Conservation (phyloP, 2,113 vertebrate species). For the Neogobius melanostomus region DNA sequence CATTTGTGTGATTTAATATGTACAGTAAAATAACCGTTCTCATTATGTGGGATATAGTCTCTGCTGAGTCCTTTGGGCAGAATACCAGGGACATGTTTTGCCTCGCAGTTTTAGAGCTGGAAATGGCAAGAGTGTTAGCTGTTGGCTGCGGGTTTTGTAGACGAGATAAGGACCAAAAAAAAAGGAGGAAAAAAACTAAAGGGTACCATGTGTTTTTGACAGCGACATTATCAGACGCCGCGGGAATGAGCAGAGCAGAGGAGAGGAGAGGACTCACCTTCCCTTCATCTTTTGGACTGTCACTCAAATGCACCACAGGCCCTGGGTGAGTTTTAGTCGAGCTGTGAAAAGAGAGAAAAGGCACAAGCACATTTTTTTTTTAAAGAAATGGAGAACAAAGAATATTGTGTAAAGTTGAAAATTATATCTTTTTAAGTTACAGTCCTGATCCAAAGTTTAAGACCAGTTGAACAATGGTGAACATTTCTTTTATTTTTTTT, state of each 20-base stretch:
- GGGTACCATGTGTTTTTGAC: conserved; percentile 7
- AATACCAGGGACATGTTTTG: background rate
- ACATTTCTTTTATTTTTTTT: too few relatives aligned
- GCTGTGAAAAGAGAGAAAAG: conserved; percentile 71
- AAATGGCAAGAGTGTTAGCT: background rate
- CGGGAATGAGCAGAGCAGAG: conserved; percentile 8
- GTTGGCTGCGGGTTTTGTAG: background rate
- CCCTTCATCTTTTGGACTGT: conserved; percentile 96
- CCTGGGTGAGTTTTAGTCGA: conserved; percentile 97
- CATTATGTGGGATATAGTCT: background rate
- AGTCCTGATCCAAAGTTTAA: too few relatives aligned
- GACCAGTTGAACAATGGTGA: too few relatives aligned
- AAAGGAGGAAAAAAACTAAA: background rate
- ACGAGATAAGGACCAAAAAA: background rate
- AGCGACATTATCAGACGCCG: background rate
- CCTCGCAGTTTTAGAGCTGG: background rate
- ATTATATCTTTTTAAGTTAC: too few relatives aligned
- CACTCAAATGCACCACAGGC: conserved; percentile 96
- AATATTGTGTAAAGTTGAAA: too few relatives aligned
- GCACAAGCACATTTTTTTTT: conserved; percentile 6
- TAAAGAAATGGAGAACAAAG: background rate
- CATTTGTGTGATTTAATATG: background rate
- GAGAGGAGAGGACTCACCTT: conserved; percentile 83
- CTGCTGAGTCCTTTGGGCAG: background rate
- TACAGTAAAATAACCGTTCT: conserved; percentile 2